Evolutionary conservation across 2,888 invertebrate genomes (phyloP).

Genomic region (Drosophila meridionalis): DNA sequence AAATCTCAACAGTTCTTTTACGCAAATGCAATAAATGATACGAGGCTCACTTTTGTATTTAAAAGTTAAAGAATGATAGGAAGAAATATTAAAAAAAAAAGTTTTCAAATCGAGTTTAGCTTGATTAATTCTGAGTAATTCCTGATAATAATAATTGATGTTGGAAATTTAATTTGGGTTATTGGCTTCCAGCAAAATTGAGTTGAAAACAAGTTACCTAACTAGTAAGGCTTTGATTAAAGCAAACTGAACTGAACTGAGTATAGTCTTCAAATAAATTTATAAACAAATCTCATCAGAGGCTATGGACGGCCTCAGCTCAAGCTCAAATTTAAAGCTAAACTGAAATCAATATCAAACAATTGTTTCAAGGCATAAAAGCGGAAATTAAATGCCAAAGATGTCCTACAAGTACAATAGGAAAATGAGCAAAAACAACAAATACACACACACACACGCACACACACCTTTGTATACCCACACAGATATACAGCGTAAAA

Average conservation of each 20-base stretch:
- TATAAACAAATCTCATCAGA: background rate
- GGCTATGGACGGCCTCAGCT: constrained; percentile 1
- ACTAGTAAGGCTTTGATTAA: background rate
- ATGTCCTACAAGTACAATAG: constrained; percentile 67
- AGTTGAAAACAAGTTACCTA: background rate
- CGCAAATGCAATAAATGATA: no score
- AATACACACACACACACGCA: constrained; percentile 6
- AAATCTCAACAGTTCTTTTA: no score
- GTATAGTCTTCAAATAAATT: background rate
- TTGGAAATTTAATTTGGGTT: background rate
- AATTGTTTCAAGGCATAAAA: constrained; percentile 64
- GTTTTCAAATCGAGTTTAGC: no score
- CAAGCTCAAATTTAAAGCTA: constrained; percentile 2
- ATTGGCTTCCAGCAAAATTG: background rate
- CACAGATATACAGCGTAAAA: constrained; percentile 20
- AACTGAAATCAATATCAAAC: constrained; percentile 46
- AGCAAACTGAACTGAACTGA: background rate
- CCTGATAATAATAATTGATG: background rate
- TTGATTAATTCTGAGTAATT: background rate
- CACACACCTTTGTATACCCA: background rate
- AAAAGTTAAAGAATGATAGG: background rate
- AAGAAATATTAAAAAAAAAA: no score
- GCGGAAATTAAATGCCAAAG: constrained; percentile 66
- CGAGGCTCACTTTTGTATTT: background rate
- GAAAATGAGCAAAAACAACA: constrained; percentile 18